Evolutionary conservation across 2,888 invertebrate genomes (phyloP), one percentile per base, ranked within the genome.

Genomic region (Dasysyrphus tricinctus): DNA sequence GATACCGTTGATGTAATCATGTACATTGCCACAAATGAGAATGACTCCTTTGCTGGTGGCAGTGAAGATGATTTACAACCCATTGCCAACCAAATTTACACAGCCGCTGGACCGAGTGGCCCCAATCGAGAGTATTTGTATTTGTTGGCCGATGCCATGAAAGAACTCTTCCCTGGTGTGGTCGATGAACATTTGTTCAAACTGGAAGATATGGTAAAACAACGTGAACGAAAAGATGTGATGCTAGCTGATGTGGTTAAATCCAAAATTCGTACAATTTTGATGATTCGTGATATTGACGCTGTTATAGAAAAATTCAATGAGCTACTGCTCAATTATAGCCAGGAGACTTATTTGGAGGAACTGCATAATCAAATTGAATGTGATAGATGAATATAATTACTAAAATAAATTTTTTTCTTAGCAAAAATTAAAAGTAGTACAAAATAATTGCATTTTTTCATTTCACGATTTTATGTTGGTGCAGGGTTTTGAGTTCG

Each of bases 81-180:
- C 8, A 97, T 99, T 89, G 98, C 98, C 0, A 92, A 94, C 47
- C 97, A 98, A 93, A 96, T 99, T 44, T 93, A 95, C 32, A 93
- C 93, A 24, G 94, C 95, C 14, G 93, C 93, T 19, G 99, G 99
- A 0, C 96, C 97, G 0, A 98, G 98, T 91, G 99, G 99, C 0
- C 92, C 95, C 0, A 99, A 99, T 92, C 95, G 95, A 51, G 99
- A 99, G 90, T 99, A 99, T 93, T 94, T 99, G 0, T 96, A 97
- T 89, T 96, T 97, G 89, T 93, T 98, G 88, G 97, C 97, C 0
- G 93, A 95, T 59, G 95, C 97, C 0, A 96, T 98, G 96, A 94
- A 96, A 79, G 91, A 93, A 54, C 93, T 98, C 37, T 96, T 95
- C 39, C 96, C 97, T 0, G 94, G 95, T 14, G 94, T 95, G 0